Base-by-base conservation (phyloP, 2,113 vertebrate species). In the Cariama cristata region DNA sequence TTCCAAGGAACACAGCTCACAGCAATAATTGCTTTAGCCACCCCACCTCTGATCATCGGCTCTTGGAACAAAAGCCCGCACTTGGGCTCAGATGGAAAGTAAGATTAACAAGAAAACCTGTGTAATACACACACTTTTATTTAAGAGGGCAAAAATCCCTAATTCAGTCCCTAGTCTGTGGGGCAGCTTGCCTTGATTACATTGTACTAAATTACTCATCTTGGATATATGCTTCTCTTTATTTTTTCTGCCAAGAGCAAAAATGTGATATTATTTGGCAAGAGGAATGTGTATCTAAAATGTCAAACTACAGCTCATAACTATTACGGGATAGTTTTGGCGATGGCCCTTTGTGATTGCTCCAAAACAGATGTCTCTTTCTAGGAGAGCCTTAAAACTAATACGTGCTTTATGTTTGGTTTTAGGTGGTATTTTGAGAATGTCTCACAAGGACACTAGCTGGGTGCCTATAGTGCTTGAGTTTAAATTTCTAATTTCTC, bases 291-390 rank as follows among this genome's bases (percentile, higher is more conserved):
- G 83, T 88, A 83, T 93, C 83, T 86, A 72, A 96, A 96, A 97
- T 85, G 88, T 97, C 88, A 96, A 95, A 95, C 94, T 96, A 89
- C 88, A 96, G 94, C 91, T 87, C 88, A 0, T 92, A 94, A 84
- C 64, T 93, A 72, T 96, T 91, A 92, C 2, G 0, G 94, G 92
- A 32, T 79, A 79, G 79, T 77, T 95, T 79, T 97, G 96, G 96
- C 86, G 7, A 63, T 74, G 53, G 88, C 56, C 83, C 88, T 84
- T 59, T 85, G 68, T 56, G 86, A 18, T 16, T 86, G 66, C 32
- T 95, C 96, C 96, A 97, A 62, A 81, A 71, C 68, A 94, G 88
- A 94, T 89, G 94, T 95, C 92, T 96, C 97, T 96, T 96, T 96
- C 94, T 92, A 97, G 96, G 96, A 97, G 91, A 87, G 24, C 53